Base-by-base conservation (phyloP, 2,888 invertebrate genomes). In the Adelphocoris suturalis region DNA sequence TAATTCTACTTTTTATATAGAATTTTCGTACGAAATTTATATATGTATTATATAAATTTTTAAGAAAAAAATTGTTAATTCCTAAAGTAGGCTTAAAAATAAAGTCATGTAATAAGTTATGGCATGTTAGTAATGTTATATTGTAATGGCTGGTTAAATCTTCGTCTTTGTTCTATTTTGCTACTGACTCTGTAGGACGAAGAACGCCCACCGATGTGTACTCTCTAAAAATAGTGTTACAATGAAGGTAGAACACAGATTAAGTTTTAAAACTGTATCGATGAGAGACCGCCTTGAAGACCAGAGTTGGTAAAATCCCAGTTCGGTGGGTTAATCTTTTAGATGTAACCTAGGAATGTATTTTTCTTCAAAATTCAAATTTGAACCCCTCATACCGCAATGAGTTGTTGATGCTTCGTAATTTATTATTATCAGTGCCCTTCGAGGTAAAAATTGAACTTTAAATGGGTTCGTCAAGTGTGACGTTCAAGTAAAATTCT, bases 1-100 rank as follows among this genome's bases (percentile, higher is more conserved):
- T 85, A 80, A 88, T 88, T 88, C 88, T 88, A 88, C 78, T 88
- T 88, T 88, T 88, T 75, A 88, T 88, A 88, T 88, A 78, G 88
- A 88, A 88, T 88, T 78, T 75, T 76, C 68, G 27, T 55, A 86
- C 37, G 86, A 46, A 86, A 75, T 48, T 78, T 78, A 28, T 61
- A 55, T 61, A 86, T 46, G 55, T 55, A 78, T 48, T 28, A 78
- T 78, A 52, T 52, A 82, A 52, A 82, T 52, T 82, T 82, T 55
- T 61, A 57, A 52, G 27, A 28, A 28, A 78, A 86, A 87, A 37
- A 88, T 88, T 88, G 88, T 88, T 88, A 88, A 76, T 88, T 88
- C 78, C 88, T 88, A 48, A 76, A 75, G 48, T 85, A 68, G 68
- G 85, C 37, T 61, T 11, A 48, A 80, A 80, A 80, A 37, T 12